Evolutionary conservation across 2,797 vertebrate genomes (phyloP).

Genomic region (Sebastes hubbsi): DNA sequence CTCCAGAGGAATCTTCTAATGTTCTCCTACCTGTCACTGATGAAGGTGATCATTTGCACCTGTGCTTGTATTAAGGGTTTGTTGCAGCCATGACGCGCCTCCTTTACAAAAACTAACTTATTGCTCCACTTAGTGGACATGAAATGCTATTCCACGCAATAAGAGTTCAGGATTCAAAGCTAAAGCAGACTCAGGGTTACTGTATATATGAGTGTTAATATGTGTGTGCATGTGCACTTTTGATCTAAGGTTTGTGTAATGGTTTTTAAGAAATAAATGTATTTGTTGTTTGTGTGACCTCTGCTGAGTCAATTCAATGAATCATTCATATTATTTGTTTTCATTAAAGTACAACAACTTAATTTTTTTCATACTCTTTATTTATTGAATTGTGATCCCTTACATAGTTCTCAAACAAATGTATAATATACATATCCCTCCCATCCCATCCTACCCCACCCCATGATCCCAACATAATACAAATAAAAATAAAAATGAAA

Average conservation of each 20-base stretch:
- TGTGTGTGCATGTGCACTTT: slow-evolving; percentile 6
- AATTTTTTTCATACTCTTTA: neutral
- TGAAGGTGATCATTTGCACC: neutral
- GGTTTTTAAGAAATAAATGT: slow-evolving; percentile 17
- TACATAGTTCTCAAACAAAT: too few species aligned
- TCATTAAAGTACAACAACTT: neutral
- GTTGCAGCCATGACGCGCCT: neutral
- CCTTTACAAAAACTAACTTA: neutral
- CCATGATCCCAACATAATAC: too few species aligned
- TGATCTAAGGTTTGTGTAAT: slow-evolving; percentile 26
- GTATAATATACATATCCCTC: too few species aligned
- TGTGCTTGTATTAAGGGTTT: neutral
- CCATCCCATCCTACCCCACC: too few species aligned
- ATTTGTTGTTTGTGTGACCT: slow-evolving; percentile 18
- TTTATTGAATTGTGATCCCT: too few species aligned
- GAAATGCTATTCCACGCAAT: neutral
- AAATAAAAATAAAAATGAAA: too few species aligned
- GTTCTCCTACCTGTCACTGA: neutral
- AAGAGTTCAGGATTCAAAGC: neutral
- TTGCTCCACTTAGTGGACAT: slow-evolving; percentile 39
- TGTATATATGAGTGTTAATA: slow-evolving; percentile 33
- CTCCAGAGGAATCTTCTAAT: neutral
- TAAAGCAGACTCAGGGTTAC: slow-evolving; percentile 20
- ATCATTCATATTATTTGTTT: neutral
- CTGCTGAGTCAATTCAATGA: slow-evolving; percentile 10